Evolutionary conservation across 2,113 vertebrate species (phyloP).

Genomic region (Psammodynastes pulverulentus): DNA sequence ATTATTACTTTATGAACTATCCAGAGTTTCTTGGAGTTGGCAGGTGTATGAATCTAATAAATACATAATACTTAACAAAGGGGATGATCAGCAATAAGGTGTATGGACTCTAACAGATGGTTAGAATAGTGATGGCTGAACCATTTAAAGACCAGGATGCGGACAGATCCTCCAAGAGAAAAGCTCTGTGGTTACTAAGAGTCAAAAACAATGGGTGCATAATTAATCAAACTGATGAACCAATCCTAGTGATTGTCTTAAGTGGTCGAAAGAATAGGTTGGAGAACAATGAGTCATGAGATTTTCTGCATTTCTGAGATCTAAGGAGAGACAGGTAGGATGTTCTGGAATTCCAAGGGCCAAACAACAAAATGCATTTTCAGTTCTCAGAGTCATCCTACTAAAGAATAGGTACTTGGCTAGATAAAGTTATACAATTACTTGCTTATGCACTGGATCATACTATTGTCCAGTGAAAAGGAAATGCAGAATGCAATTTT

Average conservation of each 20-base stretch:
- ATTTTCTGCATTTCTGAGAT: background rate
- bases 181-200: background rate
- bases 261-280: background rate
- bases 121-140: background rate
- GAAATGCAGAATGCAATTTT: background rate
- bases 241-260: background rate
- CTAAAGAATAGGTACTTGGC: background rate
- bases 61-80: background rate
- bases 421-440: background rate
- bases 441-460: background rate
- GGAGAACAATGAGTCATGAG: background rate
- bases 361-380: background rate
- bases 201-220: background rate
- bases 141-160: background rate
- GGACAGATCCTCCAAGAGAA: background rate
- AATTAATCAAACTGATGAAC: background rate
- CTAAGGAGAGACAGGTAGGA: background rate
- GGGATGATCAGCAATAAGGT: background rate
- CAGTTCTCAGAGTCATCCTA: background rate
- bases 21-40: background rate
- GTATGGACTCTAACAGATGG: background rate
- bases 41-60: background rate
- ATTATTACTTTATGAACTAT: background rate
- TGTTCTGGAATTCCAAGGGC: background rate
- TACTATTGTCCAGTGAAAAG: background rate